Conservation (phyloP, 2,888 invertebrate genomes). For the Tupiocoris notatus region DNA sequence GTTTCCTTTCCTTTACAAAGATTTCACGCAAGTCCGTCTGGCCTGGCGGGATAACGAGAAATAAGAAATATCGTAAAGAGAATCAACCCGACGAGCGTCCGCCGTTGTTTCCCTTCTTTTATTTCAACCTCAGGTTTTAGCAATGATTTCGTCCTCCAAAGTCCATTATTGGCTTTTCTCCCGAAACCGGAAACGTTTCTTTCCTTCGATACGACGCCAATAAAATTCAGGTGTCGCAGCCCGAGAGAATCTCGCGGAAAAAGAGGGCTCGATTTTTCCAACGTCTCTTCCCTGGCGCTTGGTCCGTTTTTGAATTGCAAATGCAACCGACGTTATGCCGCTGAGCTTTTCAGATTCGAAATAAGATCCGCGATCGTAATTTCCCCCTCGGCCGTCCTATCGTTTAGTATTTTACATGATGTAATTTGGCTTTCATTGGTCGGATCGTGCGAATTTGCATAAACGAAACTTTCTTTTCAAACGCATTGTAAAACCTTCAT, state of each 20-base stretch:
- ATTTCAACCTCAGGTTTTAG: background rate
- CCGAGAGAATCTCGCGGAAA: background rate
- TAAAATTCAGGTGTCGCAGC: conserved; percentile 32
- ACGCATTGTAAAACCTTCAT: background rate
- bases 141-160: background rate
- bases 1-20: conserved; percentile 19
- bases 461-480: conserved; percentile 6
- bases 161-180: conserved; percentile 24
- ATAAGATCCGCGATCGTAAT: conserved; percentile 28
- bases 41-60: conserved; percentile 19
- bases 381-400: conserved; percentile 5
- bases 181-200: conserved; percentile 26
- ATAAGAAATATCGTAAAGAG: conserved; percentile 29
- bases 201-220: conserved; percentile 13
- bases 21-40: conserved; percentile 23
- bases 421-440: conserved; percentile 34
- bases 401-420: conserved; percentile 29
- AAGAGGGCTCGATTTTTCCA: background rate
- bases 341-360: background rate
- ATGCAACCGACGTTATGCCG: background rate
- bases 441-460: conserved; percentile 17
- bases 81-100: conserved; percentile 12
- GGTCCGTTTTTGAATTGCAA: conserved; percentile 25
- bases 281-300: conserved; percentile 2
- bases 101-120: conserved; percentile 12